Conservation (phyloP, 2,113 vertebrate genomes). For the Parus major region DNA sequence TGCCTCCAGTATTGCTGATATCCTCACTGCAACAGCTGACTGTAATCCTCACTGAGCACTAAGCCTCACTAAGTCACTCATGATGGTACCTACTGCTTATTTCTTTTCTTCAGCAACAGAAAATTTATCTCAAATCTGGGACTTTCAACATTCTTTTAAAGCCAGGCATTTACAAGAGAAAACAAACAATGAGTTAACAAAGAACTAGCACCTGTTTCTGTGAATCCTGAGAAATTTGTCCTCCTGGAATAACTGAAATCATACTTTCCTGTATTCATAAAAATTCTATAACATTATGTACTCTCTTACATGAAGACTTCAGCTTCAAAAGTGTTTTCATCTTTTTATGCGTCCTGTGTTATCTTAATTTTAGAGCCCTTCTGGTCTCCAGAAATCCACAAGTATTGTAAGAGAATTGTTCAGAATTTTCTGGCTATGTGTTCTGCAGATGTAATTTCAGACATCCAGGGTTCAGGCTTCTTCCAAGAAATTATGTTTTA, state of each 20-base stretch:
- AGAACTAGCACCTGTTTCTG: background rate
- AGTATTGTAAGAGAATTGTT: background rate
- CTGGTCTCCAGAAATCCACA: background rate
- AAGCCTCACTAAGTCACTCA: background rate
- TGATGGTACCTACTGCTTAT: background rate
- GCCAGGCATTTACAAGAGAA: background rate
- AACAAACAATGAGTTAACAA: background rate
- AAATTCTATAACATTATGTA: background rate
- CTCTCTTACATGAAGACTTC: background rate
- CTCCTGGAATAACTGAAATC: background rate
- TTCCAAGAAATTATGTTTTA: background rate
- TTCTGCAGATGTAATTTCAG: background rate
- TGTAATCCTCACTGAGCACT: background rate
- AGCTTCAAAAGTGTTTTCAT: background rate
- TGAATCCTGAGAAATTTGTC: background rate
- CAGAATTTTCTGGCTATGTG: background rate
- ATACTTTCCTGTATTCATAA: background rate
- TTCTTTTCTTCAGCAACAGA: background rate
- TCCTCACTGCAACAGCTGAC: background rate
- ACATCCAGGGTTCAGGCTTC: background rate
- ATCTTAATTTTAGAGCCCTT: background rate
- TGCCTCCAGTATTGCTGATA: background rate
- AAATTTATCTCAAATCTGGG: background rate
- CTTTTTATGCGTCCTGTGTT: background rate
- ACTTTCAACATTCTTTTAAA: background rate